Evolutionary conservation across 2,888 invertebrate species (phyloP).

Genomic region (Orgyia antiqua): DNA sequence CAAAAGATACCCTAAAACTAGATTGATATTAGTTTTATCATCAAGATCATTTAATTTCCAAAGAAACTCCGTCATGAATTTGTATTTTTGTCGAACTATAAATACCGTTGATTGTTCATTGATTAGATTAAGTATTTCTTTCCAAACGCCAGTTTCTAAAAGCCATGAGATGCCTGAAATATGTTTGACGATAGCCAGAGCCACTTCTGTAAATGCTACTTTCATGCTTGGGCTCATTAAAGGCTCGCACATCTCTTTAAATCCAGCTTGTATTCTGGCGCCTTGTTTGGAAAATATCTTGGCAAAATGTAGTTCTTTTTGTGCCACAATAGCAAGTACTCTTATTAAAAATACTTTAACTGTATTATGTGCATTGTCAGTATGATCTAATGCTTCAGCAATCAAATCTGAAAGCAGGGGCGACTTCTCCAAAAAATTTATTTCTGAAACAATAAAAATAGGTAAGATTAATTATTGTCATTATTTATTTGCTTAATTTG

Average conservation of each 20-base stretch:
- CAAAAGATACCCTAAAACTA: constrained; percentile 76
- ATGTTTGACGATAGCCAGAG: constrained; percentile 79
- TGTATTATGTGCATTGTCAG: constrained; percentile 44
- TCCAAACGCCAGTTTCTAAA: constrained; percentile 80
- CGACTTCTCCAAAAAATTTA: constrained; percentile 33
- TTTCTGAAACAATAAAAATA: constrained; percentile 45
- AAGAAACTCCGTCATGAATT: constrained; percentile 79
- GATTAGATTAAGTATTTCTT: constrained; percentile 79
- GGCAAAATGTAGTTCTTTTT: constrained; percentile 79
- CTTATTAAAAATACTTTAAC: constrained; percentile 80
- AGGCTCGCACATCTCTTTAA: constrained; percentile 42
- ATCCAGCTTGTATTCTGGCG: constrained; percentile 36
- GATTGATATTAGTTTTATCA: constrained; percentile 68
- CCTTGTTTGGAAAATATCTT: constrained; percentile 64
- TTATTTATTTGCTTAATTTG: too few relatives aligned
- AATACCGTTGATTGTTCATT: constrained; percentile 84
- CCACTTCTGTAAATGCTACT: constrained; percentile 82
- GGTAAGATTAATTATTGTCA: too few relatives aligned
- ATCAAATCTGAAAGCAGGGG: constrained; percentile 47
- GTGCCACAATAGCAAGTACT: constrained; percentile 77
- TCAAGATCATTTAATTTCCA: constrained; percentile 71
- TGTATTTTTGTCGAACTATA: constrained; percentile 81
- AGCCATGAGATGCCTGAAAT: constrained; percentile 82
- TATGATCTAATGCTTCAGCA: constrained; percentile 37
- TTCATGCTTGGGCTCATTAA: constrained; percentile 79